Evolutionary conservation across 1,140 invertebrate species (phyloP), one percentile per base, ranked within the genome.

Genomic region (Homarus americanus): DNA sequence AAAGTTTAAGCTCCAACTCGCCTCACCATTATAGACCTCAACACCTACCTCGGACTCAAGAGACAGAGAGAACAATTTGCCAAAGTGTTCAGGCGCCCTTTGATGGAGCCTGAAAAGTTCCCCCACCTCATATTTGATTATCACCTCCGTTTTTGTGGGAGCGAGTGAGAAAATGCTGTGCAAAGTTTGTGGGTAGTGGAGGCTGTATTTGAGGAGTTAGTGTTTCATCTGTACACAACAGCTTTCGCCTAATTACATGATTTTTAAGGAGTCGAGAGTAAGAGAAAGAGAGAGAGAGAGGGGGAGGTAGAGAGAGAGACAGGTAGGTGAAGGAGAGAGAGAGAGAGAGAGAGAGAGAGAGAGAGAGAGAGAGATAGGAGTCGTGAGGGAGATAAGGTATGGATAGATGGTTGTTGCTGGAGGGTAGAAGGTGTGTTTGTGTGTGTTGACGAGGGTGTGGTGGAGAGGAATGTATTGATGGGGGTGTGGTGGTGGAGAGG

Each of bases 91-190:
- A 79, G 76, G 28, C 40, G 76, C 36, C 40, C 76, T 79, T 79
- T 79, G 76, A 79, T 79, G 40, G 40, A 3, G n/a, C 24, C 24
- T 28, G 40, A 79, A 79, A 79, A 79, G 44, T 49, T 41, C 24
- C 40, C 40, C 76, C n/a, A 44, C 76, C 76, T 79, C 76, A 41
- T 79, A 79, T 79, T 79, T 79, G 76, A 79, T 49, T 79, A 49
- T 79, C 76, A 79, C 76, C 76, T 49, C 9, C 20, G 76, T 79
- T 79, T 79, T 79, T 79, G n/a, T n/a, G 76, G 76, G 24, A 24
- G 9, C 76, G n/a, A 36, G 15, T 20, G 38, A 79, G 76, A 79
- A 79, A 79, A 79, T 79, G 76, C 7, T 41, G 40, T 32, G 76
- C 40, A 79, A 79, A 79, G 76, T 79, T 79, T 49, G 28, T 41